Evolutionary conservation across 2,888 invertebrate genomes (phyloP).

Genomic region (Bombylius major): DNA sequence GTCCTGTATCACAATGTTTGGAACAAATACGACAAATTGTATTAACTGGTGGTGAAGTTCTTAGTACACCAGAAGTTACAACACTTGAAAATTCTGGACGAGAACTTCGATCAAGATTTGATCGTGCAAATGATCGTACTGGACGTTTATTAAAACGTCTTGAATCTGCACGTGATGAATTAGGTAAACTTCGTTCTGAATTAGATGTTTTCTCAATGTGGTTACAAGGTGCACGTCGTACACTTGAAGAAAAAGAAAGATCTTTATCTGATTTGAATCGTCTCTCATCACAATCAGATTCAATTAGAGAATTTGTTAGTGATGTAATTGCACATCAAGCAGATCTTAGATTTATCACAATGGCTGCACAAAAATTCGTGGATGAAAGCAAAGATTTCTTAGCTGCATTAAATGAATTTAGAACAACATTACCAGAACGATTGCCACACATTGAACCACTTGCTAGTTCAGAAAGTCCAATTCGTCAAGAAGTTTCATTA

Average conservation of each 20-base stretch:
- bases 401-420: conserved; percentile 70
- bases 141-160: conserved; percentile 65
- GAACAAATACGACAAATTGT: conserved; percentile 86
- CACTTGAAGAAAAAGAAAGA: conserved; percentile 74
- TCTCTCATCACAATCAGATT: conserved; percentile 57
- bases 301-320: conserved; percentile 77
- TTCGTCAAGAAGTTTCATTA: conserved; percentile 64
- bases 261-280: conserved; percentile 64
- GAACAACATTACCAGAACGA: conserved; percentile 70
- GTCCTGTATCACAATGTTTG: conserved; percentile 70
- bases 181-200: conserved; percentile 76
- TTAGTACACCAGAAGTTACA: conserved; percentile 82
- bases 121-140: conserved; percentile 67
- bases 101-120: conserved; percentile 68
- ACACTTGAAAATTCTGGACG: conserved; percentile 78
- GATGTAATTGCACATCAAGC: conserved; percentile 94
- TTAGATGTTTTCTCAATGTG: conserved; percentile 68
- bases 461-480: conserved; percentile 55
- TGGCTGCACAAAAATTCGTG: conserved; percentile 91
- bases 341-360: conserved; percentile 86
- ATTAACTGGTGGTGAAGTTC: conserved; percentile 78
- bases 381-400: conserved; percentile 91
- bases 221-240: conserved; percentile 68
- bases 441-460: conserved; percentile 63
- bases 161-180: conserved; percentile 70